A percentile compares a stretch with the other conserved stretches of the same genome.
phyloP scores from a whole-genome alignment of 23 tunicate genomes.

The Trididemnum miniatum region DNA sequence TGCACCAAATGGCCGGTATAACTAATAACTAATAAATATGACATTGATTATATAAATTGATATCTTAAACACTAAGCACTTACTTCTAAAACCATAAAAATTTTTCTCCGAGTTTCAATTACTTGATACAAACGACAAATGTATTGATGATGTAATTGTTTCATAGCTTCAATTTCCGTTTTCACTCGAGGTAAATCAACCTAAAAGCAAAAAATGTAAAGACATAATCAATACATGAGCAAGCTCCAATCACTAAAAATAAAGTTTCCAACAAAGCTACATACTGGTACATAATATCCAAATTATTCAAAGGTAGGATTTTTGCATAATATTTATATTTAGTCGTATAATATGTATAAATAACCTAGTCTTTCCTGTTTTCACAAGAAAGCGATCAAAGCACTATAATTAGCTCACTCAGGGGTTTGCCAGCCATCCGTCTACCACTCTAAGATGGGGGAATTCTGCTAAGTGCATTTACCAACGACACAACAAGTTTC shows the following conservation, averaged over 20 bases:
- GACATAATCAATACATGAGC: too few relatives aligned
- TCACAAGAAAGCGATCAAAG: too few relatives aligned
- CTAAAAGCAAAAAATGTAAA: constrained; percentile 37
- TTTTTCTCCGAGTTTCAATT: constrained; percentile 75
- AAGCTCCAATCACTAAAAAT: too few relatives aligned
- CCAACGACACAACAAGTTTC: too few relatives aligned
- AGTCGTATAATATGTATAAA: too few relatives aligned
- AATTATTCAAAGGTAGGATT: not conserved
- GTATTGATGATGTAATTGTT: constrained; percentile 86
- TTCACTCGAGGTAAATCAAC: constrained; percentile 96
- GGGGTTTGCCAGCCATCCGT: too few relatives aligned
- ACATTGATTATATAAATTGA: not conserved
- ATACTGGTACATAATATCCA: too few relatives aligned
- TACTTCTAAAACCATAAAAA: constrained; percentile 93
- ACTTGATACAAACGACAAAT: constrained; percentile 97
- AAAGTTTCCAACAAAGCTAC: too few relatives aligned
- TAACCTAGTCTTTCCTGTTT: too few relatives aligned
- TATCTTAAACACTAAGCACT: not conserved
- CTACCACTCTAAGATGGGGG: too few relatives aligned
- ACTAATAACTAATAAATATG: not conserved
- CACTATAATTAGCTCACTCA: too few relatives aligned
- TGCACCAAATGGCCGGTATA: not conserved
- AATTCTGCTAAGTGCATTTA: too few relatives aligned
- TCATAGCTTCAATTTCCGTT: constrained; percentile 97
- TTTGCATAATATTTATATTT: not conserved